phyloP scores from a whole-genome alignment of 1,140 invertebrate genomes.

The Popillia japonica region DNA sequence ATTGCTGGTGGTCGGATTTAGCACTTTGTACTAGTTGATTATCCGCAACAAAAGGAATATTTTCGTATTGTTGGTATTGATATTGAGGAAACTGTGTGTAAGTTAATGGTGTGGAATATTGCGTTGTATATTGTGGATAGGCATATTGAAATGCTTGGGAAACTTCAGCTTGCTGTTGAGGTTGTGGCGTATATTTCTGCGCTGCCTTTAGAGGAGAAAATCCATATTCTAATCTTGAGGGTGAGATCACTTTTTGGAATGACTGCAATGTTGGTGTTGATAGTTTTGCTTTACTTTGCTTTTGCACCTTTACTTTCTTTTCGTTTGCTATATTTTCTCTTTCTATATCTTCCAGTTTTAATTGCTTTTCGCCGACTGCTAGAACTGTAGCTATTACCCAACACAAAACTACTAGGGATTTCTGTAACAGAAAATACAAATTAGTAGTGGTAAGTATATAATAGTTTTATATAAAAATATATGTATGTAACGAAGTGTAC shows the following conservation, averaged over 20 bases:
- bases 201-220: background rate
- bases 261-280: background rate
- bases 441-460: background rate
- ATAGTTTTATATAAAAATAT: background rate
- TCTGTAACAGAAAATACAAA: constrained; percentile 41
- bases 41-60: constrained; percentile 50
- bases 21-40: constrained; percentile 45
- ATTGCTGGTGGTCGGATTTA: constrained; percentile 43
- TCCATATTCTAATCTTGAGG: constrained; percentile 13
- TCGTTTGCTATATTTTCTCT: constrained; percentile 46
- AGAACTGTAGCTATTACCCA: constrained; percentile 38
- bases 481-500: too few relatives aligned
- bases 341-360: constrained; percentile 53
- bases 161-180: constrained; percentile 7
- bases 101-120: background rate
- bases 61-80: constrained; percentile 45
- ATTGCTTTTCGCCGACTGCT: constrained; percentile 46
- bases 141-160: background rate
- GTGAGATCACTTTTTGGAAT: background rate
- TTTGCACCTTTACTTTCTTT: constrained; percentile 34
- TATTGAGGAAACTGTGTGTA: constrained; percentile 23
- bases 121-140: constrained; percentile 5
- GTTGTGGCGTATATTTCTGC: background rate
- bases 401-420: constrained; percentile 35
- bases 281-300: constrained; percentile 29